Conservation (phyloP, 2,888 invertebrate genomes). For the Drosophila limbata region DNA sequence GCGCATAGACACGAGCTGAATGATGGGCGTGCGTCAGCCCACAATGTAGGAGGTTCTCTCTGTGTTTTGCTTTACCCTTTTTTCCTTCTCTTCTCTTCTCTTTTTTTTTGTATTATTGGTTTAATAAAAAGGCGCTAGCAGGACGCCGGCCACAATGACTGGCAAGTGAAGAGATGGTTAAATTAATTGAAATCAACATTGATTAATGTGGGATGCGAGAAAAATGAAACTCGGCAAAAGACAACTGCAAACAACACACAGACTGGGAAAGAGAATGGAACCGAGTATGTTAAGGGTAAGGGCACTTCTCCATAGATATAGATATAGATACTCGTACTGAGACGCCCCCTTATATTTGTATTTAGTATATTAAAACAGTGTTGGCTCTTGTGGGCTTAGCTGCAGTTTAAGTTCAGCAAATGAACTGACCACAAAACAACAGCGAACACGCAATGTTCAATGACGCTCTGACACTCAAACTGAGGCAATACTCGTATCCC, state of each 20-base stretch:
- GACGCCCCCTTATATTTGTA: constrained; percentile 47
- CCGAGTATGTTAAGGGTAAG: not conserved
- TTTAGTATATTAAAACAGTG: constrained; percentile 44
- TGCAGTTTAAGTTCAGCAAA: constrained; percentile 54
- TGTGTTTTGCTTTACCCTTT: not conserved
- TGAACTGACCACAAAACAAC: constrained; percentile 74
- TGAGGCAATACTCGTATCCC: not conserved
- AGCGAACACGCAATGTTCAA: constrained; percentile 70
- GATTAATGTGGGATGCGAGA: constrained; percentile 79
- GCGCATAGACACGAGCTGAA: constrained; percentile 48
- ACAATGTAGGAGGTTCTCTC: constrained; percentile 40
- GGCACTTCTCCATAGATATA: not conserved
- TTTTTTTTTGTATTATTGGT: constrained; percentile 52
- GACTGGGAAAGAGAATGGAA: constrained; percentile 3
- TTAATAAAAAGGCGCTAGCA: constrained; percentile 55
- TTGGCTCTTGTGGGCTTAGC: constrained; percentile 43
- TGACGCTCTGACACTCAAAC: constrained; percentile 33
- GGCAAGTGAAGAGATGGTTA: constrained; percentile 81
- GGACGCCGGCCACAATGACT: constrained; percentile 60
- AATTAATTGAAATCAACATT: constrained; percentile 82
- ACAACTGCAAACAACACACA: constrained; percentile 29
- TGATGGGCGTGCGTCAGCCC: constrained; percentile 54
- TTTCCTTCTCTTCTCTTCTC: constrained; percentile 1
- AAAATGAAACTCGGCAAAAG: constrained; percentile 58
- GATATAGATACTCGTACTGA: constrained; percentile 5